These are phyloP conservation scores for Portevinia maculata DNA, from an alignment of 2,888 invertebrate species.

Conservation along the genomic window DNA sequence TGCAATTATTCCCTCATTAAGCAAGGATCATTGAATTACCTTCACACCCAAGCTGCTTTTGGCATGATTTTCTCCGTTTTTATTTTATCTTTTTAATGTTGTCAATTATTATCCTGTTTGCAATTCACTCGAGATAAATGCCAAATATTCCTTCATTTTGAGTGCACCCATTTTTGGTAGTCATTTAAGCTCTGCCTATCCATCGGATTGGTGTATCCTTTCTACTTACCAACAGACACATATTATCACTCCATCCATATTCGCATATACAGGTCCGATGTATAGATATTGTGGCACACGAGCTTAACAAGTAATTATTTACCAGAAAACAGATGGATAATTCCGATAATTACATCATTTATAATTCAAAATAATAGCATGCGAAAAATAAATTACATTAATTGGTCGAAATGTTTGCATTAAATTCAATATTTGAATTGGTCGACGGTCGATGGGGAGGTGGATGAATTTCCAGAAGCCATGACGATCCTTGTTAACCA, in stretches of 20 bases:
- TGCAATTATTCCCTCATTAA: conserved; percentile 61
- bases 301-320: conserved; percentile 69
- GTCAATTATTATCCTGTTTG: conserved; percentile 22
- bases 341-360: conserved; percentile 73
- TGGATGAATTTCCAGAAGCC: background rate
- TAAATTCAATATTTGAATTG: conserved; percentile 72
- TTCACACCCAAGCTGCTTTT: conserved; percentile 39
- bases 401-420: conserved; percentile 70
- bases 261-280: conserved; percentile 2
- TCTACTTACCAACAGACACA: conserved; percentile 9
- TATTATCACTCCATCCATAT: conserved; percentile 25
- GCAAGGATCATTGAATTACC: conserved; percentile 45
- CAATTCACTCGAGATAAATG: conserved; percentile 41
- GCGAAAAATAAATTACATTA: conserved; percentile 70
- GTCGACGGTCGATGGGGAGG: background rate
- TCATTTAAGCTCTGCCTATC: too few relatives aligned
- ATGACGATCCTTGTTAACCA: conserved; percentile 47
- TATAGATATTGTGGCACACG: background rate
- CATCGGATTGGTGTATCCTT: background rate
- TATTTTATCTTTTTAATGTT: background rate
- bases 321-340: conserved; percentile 72
- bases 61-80: background rate
- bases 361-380: conserved; percentile 67
- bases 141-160: conserved; percentile 35
- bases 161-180: conserved; percentile 15